phyloP scores from a whole-genome alignment of 2,888 invertebrate genomes.

The Didymodactylos carnosus region DNA sequence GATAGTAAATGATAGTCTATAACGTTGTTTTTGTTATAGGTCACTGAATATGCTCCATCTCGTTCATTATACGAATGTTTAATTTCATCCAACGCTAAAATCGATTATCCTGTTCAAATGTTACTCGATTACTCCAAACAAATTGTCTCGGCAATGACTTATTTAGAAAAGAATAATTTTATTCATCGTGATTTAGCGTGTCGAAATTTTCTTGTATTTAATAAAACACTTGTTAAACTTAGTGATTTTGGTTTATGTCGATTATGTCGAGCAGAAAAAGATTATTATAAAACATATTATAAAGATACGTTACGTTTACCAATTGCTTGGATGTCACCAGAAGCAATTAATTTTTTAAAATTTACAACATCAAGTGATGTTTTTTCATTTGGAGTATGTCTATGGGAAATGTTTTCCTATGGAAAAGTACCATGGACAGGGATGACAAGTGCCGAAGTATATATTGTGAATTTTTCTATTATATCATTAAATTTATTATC shows the following conservation, averaged over 20 bases:
- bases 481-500: not conserved
- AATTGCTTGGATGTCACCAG: not conserved
- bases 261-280: not conserved
- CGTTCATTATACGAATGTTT: not conserved
- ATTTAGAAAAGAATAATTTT: not conserved
- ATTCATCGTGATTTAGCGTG: not conserved
- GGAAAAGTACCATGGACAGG: not conserved
- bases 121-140: not conserved
- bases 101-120: not conserved
- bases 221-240: not conserved
- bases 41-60: not conserved
- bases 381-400: not conserved
- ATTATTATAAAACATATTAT: not conserved
- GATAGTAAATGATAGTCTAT: not conserved
- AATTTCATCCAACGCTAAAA: not conserved
- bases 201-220: not conserved
- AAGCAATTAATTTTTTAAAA: not conserved
- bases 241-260: not conserved
- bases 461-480: not conserved
- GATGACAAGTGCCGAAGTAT: not conserved
- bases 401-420: not conserved
- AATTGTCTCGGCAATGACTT: not conserved
- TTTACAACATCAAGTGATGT: not conserved
- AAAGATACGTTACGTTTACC: constrained; percentile 1
- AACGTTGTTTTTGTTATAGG: not conserved